Percentiles rank a stretch among this genome's conserved stretches.
phyloP scores from a whole-genome alignment of 2,888 invertebrate genomes.

The Saturnia pavonia region DNA sequence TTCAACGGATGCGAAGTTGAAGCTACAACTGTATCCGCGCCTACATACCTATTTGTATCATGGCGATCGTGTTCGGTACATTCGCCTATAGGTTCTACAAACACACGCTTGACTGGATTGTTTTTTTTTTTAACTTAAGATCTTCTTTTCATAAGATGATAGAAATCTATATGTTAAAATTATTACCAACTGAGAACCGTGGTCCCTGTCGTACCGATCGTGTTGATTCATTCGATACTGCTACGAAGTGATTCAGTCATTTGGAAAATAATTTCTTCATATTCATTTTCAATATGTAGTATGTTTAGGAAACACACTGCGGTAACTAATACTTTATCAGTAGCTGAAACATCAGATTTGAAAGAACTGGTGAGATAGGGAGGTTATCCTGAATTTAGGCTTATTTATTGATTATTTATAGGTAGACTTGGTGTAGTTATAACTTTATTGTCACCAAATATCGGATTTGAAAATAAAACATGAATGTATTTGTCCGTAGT shows the following conservation, averaged over 20 bases:
- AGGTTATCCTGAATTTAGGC: no score
- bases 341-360: no score
- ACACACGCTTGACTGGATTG: not conserved
- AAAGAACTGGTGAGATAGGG: no score
- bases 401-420: no score
- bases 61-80: not conserved
- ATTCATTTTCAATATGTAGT: not conserved
- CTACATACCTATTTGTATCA: not conserved
- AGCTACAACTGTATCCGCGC: not conserved
- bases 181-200: not conserved
- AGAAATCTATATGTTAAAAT: not conserved
- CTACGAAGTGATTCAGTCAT: not conserved
- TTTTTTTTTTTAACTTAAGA: no score
- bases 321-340: no score
- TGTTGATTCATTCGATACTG: not conserved
- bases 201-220: not conserved
- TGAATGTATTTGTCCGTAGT: slow-evolving; percentile 43
- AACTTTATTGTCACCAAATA: not conserved
- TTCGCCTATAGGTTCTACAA: not conserved
- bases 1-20: slow-evolving; percentile 2
- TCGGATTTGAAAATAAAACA: not conserved
- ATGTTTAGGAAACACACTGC: no score
- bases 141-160: not conserved
- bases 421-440: not conserved
- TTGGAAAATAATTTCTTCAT: not conserved